These are phyloP conservation scores for Maconellicoccus hirsutus DNA, from an alignment of 1,140 invertebrate genomes.

Conservation along the genomic window DNA sequence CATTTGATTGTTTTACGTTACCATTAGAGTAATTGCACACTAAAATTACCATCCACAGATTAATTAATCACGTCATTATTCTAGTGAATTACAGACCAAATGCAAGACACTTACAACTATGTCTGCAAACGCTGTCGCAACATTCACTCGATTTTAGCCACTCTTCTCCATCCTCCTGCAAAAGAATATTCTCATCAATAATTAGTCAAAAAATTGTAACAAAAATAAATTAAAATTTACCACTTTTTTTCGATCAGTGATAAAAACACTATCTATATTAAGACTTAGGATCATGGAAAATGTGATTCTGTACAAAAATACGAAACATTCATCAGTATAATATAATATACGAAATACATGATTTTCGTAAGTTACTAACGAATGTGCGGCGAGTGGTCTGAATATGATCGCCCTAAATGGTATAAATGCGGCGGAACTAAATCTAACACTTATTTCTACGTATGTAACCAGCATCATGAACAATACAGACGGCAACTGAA, in stretches of 20 bases:
- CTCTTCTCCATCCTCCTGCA: neutral
- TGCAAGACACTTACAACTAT: neutral
- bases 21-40: neutral
- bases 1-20: neutral
- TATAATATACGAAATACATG: too few species aligned
- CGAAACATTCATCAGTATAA: too few species aligned
- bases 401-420: neutral
- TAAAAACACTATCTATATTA: neutral
- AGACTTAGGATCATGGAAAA: neutral
- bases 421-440: neutral
- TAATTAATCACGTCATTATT: neutral
- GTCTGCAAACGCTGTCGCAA: neutral
- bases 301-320: neutral
- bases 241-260: neutral
- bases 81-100: neutral
- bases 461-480: neutral
- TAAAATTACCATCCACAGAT: neutral
- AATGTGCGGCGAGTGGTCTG: neutral
- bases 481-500: neutral
- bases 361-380: too few species aligned
- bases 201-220: neutral
- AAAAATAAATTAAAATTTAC: neutral
- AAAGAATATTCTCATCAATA: neutral
- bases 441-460: neutral
- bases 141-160: neutral